Base-by-base conservation (phyloP, 2,113 vertebrate genomes). In the Hippoglossus stenolepis region DNA sequence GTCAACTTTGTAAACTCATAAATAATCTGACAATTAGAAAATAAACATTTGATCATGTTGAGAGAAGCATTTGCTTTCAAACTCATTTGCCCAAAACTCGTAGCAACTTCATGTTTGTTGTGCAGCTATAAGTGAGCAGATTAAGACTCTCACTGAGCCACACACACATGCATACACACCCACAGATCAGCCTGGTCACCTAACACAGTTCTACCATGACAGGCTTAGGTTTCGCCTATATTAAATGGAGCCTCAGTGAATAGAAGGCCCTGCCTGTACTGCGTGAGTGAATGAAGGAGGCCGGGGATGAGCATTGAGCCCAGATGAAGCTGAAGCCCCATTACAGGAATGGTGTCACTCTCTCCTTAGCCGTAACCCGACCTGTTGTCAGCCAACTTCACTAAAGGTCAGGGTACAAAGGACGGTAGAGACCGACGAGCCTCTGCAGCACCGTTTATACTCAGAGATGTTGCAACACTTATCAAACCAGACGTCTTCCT, bases 201-300 rank as follows among this genome's bases (percentile, higher is more conserved):
- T 76, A 89, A 93, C 88, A 83, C 88, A 73, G 67, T 80, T 87
- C 80, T 65, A 75, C 69, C 87, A 84, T 91, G 90, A 70, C 88
- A 72, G 93, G 87, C 85, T 94, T 92, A 82, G 83, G 93, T 94
- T 94, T 93, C 93, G 73, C 70, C 78, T 76, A 61, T 93, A 93
- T 94, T 94, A 89, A 93, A 93, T 94, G 91, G 90, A 87, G 80
- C 73, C 73, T 79, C 62, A 1, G 80, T 94, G 91, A 95, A 94
- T 92, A 92, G 90, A 87, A 77, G 85, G 80, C 65, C 43, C 75
- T 70, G 83, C 47, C 65, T 79, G 79, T 51, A 9, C 76, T 75
- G 81, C 6, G 79, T 73, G 79, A 85, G 87, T 92, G 90, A 94
- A 91, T 90, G 90, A 91, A 92, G 91, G 90, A 90, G 89, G 79